Evolutionary conservation across 2,113 vertebrate species (phyloP).

Genomic region (Ptilorrhoa leucosticta): DNA sequence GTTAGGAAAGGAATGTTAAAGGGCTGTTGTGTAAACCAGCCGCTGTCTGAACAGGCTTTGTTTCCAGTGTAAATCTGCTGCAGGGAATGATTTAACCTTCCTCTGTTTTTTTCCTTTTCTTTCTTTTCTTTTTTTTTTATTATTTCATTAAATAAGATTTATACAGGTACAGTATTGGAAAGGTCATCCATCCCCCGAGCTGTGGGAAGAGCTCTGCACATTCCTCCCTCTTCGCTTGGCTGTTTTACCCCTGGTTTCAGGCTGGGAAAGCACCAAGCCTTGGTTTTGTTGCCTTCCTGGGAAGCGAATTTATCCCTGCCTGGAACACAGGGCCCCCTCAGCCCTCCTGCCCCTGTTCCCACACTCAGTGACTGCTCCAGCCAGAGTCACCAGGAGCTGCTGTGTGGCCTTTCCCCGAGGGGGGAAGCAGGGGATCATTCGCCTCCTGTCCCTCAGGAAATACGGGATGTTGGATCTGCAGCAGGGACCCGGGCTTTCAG

Average conservation of each 20-base stretch:
- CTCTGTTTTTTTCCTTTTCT: constrained; percentile 63
- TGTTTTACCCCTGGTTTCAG: background rate
- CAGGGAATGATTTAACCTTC: constrained; percentile 72
- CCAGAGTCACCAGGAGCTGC: background rate
- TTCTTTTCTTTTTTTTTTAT: constrained; percentile 54
- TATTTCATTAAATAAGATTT: constrained; percentile 79
- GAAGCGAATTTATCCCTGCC: constrained; percentile 6
- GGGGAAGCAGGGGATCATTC: background rate
- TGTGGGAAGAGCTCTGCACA: constrained; percentile 48
- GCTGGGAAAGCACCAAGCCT: background rate
- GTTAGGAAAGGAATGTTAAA: constrained; percentile 28
- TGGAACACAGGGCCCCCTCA: background rate
- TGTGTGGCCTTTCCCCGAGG: background rate
- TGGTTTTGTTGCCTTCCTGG: background rate
- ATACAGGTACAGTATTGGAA: constrained; percentile 69
- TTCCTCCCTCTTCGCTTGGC: background rate
- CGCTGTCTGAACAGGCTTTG: constrained; percentile 22
- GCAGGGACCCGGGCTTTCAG: background rate
- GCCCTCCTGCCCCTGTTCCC: background rate
- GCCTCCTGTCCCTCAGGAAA: background rate
- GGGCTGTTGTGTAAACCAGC: constrained; percentile 21
- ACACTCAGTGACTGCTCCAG: background rate
- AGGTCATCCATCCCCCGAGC: constrained; percentile 65
- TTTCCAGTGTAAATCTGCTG: constrained; percentile 63
- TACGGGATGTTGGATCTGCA: rapidly evolving